A percentile compares a stretch with the other conserved stretches of the same genome.
Conservation (phyloP, 2,888 invertebrate species). For the Amblyteles armatorius region DNA sequence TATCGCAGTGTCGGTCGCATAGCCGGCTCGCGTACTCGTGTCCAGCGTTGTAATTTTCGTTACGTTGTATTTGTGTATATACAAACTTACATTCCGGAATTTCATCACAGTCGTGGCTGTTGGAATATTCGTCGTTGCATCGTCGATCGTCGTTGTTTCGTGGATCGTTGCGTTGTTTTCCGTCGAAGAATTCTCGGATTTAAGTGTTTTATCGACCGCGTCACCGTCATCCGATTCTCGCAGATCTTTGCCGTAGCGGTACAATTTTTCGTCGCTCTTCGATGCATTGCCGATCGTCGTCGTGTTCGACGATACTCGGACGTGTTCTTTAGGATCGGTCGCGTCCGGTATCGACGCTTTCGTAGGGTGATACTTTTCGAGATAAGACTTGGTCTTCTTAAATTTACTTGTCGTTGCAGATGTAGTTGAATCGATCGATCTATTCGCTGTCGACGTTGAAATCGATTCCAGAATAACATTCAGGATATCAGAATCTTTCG, state of each 20-base stretch:
- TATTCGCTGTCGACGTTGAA: background rate
- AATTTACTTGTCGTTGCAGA: background rate
- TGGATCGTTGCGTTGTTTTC: background rate
- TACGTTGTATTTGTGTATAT: background rate
- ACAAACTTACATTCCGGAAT: background rate
- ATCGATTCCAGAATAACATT: constrained; percentile 16
- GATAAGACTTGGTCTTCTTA: background rate
- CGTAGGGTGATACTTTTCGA: background rate
- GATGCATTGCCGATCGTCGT: background rate
- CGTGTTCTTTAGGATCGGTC: background rate
- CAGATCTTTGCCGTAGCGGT: constrained; percentile 9
- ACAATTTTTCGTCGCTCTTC: background rate
- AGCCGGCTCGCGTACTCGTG: background rate
- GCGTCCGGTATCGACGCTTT: background rate
- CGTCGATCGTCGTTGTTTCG: background rate
- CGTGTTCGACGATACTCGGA: background rate
- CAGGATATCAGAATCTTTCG: background rate
- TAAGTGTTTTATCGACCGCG: constrained; percentile 17
- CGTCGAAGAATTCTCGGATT: background rate
- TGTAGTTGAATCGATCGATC: background rate
- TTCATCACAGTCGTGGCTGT: background rate
- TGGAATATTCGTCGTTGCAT: background rate
- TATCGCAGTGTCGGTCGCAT: background rate
- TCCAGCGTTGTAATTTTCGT: background rate
- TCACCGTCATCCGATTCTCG: background rate